These are phyloP conservation scores for Gnathonemus longibarbis DNA, from an alignment of 2,113 vertebrate species.

Conservation along the genomic window DNA sequence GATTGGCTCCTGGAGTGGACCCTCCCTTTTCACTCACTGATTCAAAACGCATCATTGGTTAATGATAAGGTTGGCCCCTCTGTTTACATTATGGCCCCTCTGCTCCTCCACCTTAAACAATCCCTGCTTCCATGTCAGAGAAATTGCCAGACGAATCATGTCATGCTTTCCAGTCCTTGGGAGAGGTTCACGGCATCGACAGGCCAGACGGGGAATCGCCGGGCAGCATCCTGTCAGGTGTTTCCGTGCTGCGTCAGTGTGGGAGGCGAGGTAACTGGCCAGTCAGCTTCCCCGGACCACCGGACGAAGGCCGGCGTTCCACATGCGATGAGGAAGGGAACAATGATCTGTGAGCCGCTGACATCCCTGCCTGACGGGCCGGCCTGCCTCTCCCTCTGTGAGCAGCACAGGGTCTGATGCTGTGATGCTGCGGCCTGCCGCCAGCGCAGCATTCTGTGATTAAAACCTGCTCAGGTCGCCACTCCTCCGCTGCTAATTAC, in stretches of 20 bases:
- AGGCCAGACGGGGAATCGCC: too few species aligned
- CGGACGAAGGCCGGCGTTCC: not conserved
- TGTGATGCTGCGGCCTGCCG: not conserved
- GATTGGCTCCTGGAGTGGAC: not conserved
- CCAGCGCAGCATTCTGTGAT: conserved; percentile 22
- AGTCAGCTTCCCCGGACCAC: not conserved
- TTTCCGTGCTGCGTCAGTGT: too few species aligned
- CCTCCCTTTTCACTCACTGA: not conserved
- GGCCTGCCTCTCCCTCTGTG: conserved; percentile 14
- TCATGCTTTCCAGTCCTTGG: not conserved
- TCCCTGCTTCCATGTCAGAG: not conserved
- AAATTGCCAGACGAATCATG: not conserved
- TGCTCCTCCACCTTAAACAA: not conserved
- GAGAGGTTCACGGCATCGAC: too few species aligned
- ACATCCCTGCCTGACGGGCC: not conserved
- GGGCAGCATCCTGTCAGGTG: too few species aligned
- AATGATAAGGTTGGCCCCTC: not conserved
- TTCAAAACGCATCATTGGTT: not conserved
- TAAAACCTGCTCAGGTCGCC: conserved; percentile 26
- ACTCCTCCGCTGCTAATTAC: conserved; percentile 29
- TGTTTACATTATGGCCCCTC: not conserved
- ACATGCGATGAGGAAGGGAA: not conserved
- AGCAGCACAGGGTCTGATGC: conserved; percentile 38
- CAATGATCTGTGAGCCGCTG: not conserved
- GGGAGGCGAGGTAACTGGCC: too few species aligned